Percentiles rank a stretch among this genome's conserved stretches.
These are phyloP conservation scores for Corythornis madagascariensis DNA, from an alignment of 2,113 vertebrate genomes.

Conservation along the genomic window DNA sequence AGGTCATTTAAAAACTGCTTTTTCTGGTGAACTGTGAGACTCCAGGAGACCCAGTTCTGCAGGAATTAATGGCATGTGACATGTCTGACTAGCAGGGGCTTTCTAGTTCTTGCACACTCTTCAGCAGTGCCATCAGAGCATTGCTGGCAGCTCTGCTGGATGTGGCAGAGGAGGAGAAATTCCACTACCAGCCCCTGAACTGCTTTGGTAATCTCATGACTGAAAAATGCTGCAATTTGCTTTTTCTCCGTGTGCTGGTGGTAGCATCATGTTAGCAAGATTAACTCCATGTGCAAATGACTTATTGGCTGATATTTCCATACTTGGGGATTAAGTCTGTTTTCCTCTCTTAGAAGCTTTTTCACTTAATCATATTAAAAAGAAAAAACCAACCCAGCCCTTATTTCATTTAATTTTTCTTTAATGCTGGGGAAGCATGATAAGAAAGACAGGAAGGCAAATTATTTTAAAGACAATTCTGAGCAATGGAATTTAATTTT, in stretches of 20 bases:
- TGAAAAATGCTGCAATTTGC: not conserved
- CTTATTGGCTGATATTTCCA: not conserved
- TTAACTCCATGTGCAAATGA: not conserved
- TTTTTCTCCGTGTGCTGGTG: not conserved
- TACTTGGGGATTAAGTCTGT: not conserved
- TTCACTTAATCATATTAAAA: not conserved
- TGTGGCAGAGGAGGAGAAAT: not conserved
- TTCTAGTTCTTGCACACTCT: not conserved
- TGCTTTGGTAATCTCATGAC: not conserved
- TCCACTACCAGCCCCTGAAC: not conserved
- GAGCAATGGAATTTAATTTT: conserved; percentile 6
- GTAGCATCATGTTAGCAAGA: not conserved
- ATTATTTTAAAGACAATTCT: not conserved
- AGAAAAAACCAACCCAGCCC: not conserved
- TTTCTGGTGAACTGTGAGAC: not conserved
- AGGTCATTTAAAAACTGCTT: not conserved
- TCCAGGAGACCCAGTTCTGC: not conserved
- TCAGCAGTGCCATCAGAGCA: not conserved
- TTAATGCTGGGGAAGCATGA: not conserved
- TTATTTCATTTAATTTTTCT: not conserved
- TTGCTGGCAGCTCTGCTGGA: not conserved
- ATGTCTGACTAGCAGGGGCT: not conserved
- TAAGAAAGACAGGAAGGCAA: not conserved
- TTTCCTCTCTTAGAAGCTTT: not conserved
- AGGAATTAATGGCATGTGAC: conserved; percentile 1